Base-by-base conservation (phyloP, 2,113 vertebrate genomes). In the Gymnarchus niloticus region DNA sequence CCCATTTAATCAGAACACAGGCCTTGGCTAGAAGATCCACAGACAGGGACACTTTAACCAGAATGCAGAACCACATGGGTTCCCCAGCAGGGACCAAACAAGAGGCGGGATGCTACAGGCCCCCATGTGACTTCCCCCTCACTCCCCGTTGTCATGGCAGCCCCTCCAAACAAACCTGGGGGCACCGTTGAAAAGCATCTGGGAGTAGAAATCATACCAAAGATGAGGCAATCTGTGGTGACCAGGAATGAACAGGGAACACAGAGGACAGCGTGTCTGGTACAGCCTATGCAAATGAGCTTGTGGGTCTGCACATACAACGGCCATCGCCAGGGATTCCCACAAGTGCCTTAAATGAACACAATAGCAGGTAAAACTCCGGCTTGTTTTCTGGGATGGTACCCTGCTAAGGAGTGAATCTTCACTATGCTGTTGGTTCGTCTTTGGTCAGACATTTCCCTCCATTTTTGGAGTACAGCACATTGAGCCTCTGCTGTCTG, bases 31-130 rank as follows among this genome's bases (percentile, higher is more conserved):
- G 46, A 84, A 59, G 83, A 77, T 86, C 85, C 77, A n/a, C 14
- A 83, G 85, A 86, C 80, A 10, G 80, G 14, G 56, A 86, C 59
- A 81, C 73, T 81, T 48, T 52, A 46, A 56, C 48, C 83, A 51
- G 33, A 76, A 56, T 56, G 44, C 46, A 89, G 84, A 83, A 85
- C 57, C 21, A 52, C 19, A 49, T 8, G 80, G 37, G 25, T 80
- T 56, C 69, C 69, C 82, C 65, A 52, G 17, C 73, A 28, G 56
- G 78, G 25, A 48, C 51, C 33, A 85, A 61, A 56, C 21, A 52
- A 61, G 81, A 59, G 78, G 57, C 46, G 76, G 17, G 51, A 84
- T n/a, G 25, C 56, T 83, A 59, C 33, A 33, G 52, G 48, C 2
- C 46, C 14, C 61, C 61, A 19, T 69, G 3, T 3, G 33, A 69